Evolutionary conservation across 2,888 invertebrate genomes (phyloP).

Genomic region (Microplitis manilae): DNA sequence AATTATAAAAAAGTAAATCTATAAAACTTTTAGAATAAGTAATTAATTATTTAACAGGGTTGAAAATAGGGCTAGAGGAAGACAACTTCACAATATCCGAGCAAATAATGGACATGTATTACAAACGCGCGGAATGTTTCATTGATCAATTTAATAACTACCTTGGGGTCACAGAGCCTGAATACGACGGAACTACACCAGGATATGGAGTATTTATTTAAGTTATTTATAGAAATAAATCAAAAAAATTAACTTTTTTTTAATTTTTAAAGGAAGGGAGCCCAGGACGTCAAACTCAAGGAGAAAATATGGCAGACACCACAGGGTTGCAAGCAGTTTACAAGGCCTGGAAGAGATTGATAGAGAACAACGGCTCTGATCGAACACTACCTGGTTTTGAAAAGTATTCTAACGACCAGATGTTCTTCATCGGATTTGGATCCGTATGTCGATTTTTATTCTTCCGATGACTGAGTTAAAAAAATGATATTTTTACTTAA

Average conservation of each 20-base stretch:
- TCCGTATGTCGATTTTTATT: conserved; percentile 12
- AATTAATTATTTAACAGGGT: conserved; percentile 11
- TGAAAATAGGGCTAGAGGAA: conserved; percentile 24
- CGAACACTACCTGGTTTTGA: conserved; percentile 77
- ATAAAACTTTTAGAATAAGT: not conserved
- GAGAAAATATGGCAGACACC: conserved; percentile 90
- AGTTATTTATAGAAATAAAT: too few species aligned
- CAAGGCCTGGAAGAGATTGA: conserved; percentile 73
- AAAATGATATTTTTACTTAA: too few species aligned
- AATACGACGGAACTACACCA: not conserved
- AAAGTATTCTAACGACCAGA: conserved; percentile 77
- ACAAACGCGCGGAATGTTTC: conserved; percentile 47
- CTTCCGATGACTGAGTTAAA: too few species aligned
- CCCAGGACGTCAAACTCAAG: conserved; percentile 67
- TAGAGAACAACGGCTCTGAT: conserved; percentile 56
- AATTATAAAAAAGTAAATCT: too few species aligned
- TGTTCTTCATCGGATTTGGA: conserved; percentile 79
- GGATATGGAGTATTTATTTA: not conserved
- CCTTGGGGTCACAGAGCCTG: conserved; percentile 27
- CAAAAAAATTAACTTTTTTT: not conserved
- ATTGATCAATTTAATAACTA: conserved; percentile 45
- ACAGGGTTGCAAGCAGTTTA: conserved; percentile 85
- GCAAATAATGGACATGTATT: conserved; percentile 44
- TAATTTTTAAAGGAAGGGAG: not conserved
- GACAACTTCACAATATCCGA: conserved; percentile 24